These are phyloP conservation scores for Eciton burchellii DNA, from an alignment of 1,140 invertebrate species.

Conservation along the genomic window DNA sequence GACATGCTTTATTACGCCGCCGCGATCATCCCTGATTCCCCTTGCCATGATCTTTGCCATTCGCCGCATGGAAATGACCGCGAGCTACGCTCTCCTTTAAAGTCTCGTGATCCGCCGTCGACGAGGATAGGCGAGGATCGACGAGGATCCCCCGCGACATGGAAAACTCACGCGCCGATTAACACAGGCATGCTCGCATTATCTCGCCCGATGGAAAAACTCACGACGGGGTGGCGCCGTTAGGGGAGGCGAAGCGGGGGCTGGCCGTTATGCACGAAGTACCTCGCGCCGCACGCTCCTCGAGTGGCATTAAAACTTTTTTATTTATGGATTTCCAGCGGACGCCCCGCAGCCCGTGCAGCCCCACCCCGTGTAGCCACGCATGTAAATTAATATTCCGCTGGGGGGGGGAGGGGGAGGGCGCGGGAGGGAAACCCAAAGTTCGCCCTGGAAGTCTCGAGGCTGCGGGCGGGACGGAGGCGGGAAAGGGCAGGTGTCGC, in stretches of 20 bases:
- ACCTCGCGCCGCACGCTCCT: conserved; percentile 32
- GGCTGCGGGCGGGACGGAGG: conserved; percentile 3
- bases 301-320: conserved; percentile 66
- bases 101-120: background rate
- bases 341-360: background rate
- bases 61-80: conserved; percentile 60
- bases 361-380: too few species aligned
- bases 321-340: conserved; percentile 57
- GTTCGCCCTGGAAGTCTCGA: too few species aligned
- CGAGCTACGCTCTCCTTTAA: too few species aligned
- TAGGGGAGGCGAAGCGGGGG: conserved; percentile 53
- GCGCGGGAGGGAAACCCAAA: too few species aligned
- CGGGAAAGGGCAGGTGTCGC: too few species aligned
- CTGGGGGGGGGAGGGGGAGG: too few species aligned
- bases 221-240: conserved; percentile 39
- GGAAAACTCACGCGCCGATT: conserved; percentile 36
- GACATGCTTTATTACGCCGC: conserved; percentile 64
- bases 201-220: conserved; percentile 46
- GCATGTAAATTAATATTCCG: conserved; percentile 63
- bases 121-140: too few species aligned
- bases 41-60: conserved; percentile 26
- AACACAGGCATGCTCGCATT: conserved; percentile 3
- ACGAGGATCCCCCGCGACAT: background rate
- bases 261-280: conserved; percentile 66
- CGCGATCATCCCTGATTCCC: conserved; percentile 61